phyloP scores from a whole-genome alignment of 2,113 vertebrate genomes.

The Etheostoma cragini region DNA sequence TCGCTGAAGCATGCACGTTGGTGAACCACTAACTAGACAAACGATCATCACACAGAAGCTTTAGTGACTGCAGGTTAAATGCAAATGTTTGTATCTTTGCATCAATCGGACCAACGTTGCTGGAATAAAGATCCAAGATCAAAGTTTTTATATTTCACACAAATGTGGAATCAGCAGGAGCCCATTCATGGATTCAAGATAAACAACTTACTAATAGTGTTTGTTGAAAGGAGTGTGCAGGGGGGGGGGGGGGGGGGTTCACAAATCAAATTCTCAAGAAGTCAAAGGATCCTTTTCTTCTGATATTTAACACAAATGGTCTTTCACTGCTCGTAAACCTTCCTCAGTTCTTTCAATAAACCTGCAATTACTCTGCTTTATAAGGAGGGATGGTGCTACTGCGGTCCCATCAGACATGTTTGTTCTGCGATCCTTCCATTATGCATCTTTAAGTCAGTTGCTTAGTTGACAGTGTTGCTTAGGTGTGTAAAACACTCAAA shows the following conservation, averaged over 20 bases:
- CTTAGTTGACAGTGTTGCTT: constrained; percentile 45
- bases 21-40: constrained; percentile 28
- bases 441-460: constrained; percentile 42
- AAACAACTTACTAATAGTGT: not conserved
- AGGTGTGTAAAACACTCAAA: constrained; percentile 28
- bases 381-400: constrained; percentile 25
- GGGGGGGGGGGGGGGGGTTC: not conserved
- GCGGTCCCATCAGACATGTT: constrained; percentile 57
- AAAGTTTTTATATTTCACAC: not conserved
- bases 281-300: constrained; percentile 14
- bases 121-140: not conserved
- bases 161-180: constrained; percentile 17
- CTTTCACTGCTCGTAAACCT: constrained; percentile 5
- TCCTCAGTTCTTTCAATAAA: constrained; percentile 41
- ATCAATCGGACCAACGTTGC: not conserved
- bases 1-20: constrained; percentile 11
- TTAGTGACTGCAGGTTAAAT: constrained; percentile 1
- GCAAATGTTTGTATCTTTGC: not conserved
- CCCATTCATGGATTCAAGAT: constrained; percentile 1
- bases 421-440: constrained; percentile 55
- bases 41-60: constrained; percentile 1
- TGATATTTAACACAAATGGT: constrained; percentile 25
- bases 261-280: constrained; percentile 2
- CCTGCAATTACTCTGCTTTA: constrained; percentile 49
- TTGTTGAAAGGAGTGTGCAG: not conserved